These are phyloP conservation scores for Macrobrachium rosenbergii DNA, from an alignment of 1,140 invertebrate genomes.

Conservation along the genomic window DNA sequence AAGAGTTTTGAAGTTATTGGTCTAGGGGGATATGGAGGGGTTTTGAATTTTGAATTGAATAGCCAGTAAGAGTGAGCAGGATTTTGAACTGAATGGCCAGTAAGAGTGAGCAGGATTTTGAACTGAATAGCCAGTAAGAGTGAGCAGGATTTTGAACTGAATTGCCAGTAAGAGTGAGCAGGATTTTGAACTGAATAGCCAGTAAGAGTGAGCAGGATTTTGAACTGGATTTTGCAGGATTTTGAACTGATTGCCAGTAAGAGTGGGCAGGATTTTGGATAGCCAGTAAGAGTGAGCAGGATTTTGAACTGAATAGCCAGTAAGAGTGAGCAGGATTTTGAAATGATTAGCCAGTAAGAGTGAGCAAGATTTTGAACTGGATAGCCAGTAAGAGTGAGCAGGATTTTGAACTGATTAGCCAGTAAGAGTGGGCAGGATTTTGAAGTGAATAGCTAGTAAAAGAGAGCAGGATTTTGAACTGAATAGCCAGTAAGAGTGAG, in stretches of 20 bases:
- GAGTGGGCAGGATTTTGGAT: too few relatives aligned
- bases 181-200: too few relatives aligned
- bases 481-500: background rate
- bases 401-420: background rate
- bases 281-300: background rate
- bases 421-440: slow-evolving; percentile 27
- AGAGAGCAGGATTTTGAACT: background rate
- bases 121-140: background rate
- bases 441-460: background rate
- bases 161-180: too few relatives aligned
- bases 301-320: background rate
- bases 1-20: background rate
- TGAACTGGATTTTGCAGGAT: too few relatives aligned
- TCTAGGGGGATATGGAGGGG: background rate
- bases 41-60: too few relatives aligned
- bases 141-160: background rate
- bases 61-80: too few relatives aligned
- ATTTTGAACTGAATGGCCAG: too few relatives aligned
- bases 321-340: background rate
- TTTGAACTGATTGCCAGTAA: too few relatives aligned
- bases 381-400: too few relatives aligned
- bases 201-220: too few relatives aligned
- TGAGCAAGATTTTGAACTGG: too few relatives aligned
- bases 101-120: background rate
- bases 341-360: too few relatives aligned